Evolutionary conservation across 2,113 vertebrate genomes (phyloP).

Genomic region (Zapornia atra): DNA sequence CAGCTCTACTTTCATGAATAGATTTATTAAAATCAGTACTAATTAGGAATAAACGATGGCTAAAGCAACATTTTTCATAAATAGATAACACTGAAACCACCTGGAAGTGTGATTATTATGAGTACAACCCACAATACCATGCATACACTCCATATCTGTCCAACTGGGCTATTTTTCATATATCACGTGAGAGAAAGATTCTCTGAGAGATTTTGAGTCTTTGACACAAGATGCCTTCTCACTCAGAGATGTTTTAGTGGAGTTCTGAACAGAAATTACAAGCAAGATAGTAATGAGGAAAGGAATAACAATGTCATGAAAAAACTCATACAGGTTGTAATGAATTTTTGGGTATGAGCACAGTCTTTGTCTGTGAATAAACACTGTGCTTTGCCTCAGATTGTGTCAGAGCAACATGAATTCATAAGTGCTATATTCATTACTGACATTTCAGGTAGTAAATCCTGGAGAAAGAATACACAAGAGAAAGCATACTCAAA

Average conservation of each 20-base stretch:
- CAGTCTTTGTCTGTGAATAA: background rate
- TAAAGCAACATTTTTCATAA: background rate
- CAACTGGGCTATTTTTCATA: background rate
- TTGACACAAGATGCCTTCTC: background rate
- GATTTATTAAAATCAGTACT: background rate
- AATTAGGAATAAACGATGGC: background rate
- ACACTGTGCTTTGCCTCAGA: background rate
- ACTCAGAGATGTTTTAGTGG: background rate
- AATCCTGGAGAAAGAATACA: background rate
- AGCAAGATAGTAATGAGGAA: background rate
- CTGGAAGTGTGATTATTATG: background rate
- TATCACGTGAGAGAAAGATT: background rate
- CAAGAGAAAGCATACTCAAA: background rate
- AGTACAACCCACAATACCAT: background rate
- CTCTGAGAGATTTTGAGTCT: background rate
- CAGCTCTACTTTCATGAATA: background rate
- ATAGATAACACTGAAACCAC: background rate
- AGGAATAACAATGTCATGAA: background rate
- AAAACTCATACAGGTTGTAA: background rate
- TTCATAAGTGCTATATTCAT: background rate
- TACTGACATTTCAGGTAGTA: background rate
- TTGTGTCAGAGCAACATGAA: background rate
- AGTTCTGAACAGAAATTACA: background rate
- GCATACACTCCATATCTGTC: background rate
- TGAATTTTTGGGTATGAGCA: background rate